Conservation (phyloP, 2,888 invertebrate species). For the Aphidoletes aphidimyza region DNA sequence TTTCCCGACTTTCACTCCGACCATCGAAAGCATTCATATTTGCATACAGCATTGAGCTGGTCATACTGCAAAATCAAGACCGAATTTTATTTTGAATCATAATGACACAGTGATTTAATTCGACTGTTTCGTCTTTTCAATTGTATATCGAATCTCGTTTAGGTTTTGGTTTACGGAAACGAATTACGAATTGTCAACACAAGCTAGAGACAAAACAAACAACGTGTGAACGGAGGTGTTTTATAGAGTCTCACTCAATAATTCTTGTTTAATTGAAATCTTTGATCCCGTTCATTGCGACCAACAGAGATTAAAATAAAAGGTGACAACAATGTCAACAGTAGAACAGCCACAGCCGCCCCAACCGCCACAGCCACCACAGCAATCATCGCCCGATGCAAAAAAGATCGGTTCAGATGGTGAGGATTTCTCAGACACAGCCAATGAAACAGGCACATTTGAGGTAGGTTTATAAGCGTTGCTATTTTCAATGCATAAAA, state of each 20-base stretch:
- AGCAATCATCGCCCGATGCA: constrained; percentile 27
- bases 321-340: constrained; percentile 37
- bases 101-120: too few relatives aligned
- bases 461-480: constrained; percentile 10
- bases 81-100: too few relatives aligned
- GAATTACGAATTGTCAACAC: not conserved
- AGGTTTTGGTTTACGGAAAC: constrained; percentile 9
- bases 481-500: not conserved
- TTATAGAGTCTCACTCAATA: too few relatives aligned
- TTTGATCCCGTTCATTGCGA: too few relatives aligned
- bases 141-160: too few relatives aligned
- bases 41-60: not conserved
- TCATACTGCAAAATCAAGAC: too few relatives aligned
- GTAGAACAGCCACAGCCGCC: constrained; percentile 5
- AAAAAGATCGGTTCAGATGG: constrained; percentile 35
- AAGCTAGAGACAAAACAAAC: not conserved
- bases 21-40: too few relatives aligned
- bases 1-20: not conserved
- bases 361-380: not conserved
- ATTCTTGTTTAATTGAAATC: too few relatives aligned
- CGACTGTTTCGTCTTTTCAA: not conserved
- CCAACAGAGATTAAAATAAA: too few relatives aligned
- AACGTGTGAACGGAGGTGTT: not conserved
- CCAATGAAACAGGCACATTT: not conserved
- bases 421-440: constrained; percentile 46